Conservation (phyloP, 2,888 invertebrate genomes). For the Dasysyrphus albostriatus region DNA sequence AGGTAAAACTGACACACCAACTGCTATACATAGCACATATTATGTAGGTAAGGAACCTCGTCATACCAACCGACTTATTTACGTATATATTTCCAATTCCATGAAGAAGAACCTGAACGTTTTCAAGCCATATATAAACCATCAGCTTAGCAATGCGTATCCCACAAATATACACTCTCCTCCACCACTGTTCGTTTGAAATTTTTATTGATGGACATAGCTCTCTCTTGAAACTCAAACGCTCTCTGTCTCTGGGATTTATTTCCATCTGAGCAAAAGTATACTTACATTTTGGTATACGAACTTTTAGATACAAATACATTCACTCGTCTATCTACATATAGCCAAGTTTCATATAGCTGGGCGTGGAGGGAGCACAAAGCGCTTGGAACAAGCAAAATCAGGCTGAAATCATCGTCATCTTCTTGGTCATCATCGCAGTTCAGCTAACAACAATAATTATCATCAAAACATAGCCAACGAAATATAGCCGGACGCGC, state of each 20-base stretch:
- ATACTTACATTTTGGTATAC: slow-evolving; percentile 29
- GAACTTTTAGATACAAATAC: slow-evolving; percentile 42
- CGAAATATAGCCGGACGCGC: slow-evolving; percentile 27
- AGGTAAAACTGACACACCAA: slow-evolving; percentile 62
- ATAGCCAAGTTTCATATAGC: slow-evolving; percentile 55
- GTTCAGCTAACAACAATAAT: slow-evolving; percentile 25
- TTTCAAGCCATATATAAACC: slow-evolving; percentile 38
- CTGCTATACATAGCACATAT: neutral
- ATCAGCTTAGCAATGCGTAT: slow-evolving; percentile 47
- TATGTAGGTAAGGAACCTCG: neutral
- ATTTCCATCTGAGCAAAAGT: slow-evolving; percentile 56
- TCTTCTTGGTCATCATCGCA: slow-evolving; percentile 5
- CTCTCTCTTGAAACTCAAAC: slow-evolving; percentile 47
- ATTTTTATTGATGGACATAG: slow-evolving; percentile 10
- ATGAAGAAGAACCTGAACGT: slow-evolving; percentile 50
- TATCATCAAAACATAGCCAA: slow-evolving; percentile 46
- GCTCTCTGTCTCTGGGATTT: slow-evolving; percentile 61
- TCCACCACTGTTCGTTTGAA: slow-evolving; percentile 16
- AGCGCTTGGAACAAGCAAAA: slow-evolving; percentile 54
- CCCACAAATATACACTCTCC: slow-evolving; percentile 53
- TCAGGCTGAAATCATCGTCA: slow-evolving; percentile 62
- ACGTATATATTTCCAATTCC: slow-evolving; percentile 17
- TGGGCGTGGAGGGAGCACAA: slow-evolving; percentile 37
- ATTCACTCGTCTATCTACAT: slow-evolving; percentile 31
- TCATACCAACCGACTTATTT: neutral